A percentile compares a stretch with the other conserved stretches of the same genome.
These are phyloP conservation scores for Mythimna impura DNA, from an alignment of 2,888 invertebrate genomes.

Conservation along the genomic window DNA sequence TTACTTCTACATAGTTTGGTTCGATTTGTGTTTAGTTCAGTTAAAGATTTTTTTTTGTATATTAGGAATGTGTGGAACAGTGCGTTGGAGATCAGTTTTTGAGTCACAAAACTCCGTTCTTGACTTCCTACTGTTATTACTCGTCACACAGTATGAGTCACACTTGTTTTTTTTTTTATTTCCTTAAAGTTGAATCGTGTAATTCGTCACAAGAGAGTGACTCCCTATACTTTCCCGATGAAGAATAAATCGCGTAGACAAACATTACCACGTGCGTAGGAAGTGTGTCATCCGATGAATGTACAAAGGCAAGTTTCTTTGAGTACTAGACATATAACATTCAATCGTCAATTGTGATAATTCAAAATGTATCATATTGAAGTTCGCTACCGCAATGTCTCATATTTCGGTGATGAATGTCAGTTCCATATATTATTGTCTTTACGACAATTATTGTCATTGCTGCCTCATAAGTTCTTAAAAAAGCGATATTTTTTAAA, in stretches of 20 bases:
- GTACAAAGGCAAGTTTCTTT: neutral
- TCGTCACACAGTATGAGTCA: conserved; percentile 29
- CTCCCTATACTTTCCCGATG: conserved; percentile 19
- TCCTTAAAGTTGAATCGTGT: neutral
- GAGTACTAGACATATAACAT: neutral
- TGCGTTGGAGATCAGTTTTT: neutral
- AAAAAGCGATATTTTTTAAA: no score
- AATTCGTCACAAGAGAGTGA: conserved; percentile 10
- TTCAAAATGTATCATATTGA: neutral
- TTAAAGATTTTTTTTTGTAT: neutral
- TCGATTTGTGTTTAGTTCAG: neutral
- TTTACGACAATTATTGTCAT: no score
- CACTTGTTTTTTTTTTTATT: conserved; percentile 42
- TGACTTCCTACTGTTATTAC: neutral
- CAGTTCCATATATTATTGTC: neutral
- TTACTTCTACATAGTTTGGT: neutral
- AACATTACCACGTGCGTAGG: neutral
- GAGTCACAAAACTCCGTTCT: conserved; percentile 2
- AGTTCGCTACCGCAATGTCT: no score
- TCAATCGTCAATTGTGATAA: neutral
- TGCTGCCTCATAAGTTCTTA: no score
- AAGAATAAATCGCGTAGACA: neutral
- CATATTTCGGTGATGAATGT: neutral
- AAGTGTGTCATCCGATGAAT: conserved; percentile 9
- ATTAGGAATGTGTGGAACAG: neutral